Base-by-base conservation (phyloP, 2,113 vertebrate species). In the Mystacornis crossleyi region DNA sequence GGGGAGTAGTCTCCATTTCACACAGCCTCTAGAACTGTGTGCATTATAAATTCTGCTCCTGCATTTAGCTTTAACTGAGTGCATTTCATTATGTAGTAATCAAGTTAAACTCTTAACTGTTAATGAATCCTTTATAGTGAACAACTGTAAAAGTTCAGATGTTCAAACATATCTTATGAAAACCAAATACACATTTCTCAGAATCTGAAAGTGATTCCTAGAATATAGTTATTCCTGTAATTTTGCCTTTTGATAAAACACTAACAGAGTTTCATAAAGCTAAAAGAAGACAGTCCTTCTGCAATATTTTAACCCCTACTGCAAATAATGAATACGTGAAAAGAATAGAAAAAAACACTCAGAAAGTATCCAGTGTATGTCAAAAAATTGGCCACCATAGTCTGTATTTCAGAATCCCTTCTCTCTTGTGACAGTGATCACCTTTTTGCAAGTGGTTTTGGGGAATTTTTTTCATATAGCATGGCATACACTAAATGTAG, bases 1-100 rank as follows among this genome's bases (percentile, higher is more conserved):
- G 50, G 8, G 13, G 11, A n/a, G 29, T 28, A 72, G 40, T 9
- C 15, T 87, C 10, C 23, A 29, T 77, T 87, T 92, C n/a, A 84
- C 8, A 47, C 43, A 80, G 34, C 14, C 5, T 77, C 26, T 83
- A 51, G 51, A 83, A 62, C 0, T 57, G 10, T 0, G 0, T 12
- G 6, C 11, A 25, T 40, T 48, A 50, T 36, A n/a, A 89, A 83
- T 66, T 72, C 43, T 91, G 25, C 45, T 89, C 58, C 73, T 72
- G 36, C 8, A 61, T 55, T 84, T 66, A 62, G 38, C 28, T 71
- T 86, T 77, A 64, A 71, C 16, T 36, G 14, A 36, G 18, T 80
- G 43, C 24, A 75, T 43, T 79, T 8, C 3, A 4, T 60, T 81
- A 83, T 29, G 36, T 20, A 71, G 31, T 51, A 54, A 65, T 73